These are phyloP conservation scores for Pammene aurita DNA, from an alignment of 2,888 invertebrate species.

Conservation along the genomic window DNA sequence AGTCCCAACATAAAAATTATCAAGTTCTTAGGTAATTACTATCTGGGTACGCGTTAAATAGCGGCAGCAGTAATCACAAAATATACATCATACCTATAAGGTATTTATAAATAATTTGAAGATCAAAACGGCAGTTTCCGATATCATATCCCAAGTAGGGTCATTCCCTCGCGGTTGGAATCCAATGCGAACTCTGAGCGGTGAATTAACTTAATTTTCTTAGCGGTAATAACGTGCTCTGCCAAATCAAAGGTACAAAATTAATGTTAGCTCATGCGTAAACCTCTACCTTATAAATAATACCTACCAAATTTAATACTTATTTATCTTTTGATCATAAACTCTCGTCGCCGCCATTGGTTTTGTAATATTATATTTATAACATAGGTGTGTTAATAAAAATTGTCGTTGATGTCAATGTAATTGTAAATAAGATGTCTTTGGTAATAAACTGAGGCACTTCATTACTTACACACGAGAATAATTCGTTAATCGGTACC, in stretches of 20 bases:
- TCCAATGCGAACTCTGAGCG: conserved; percentile 25
- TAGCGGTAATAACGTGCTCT: conserved; percentile 35
- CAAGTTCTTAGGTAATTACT: too few species aligned
- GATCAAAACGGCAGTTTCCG: conserved; percentile 28
- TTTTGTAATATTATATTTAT: conserved; percentile 1
- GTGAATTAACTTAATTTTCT: conserved; percentile 40
- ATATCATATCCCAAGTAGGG: conserved; percentile 23
- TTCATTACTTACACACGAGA: background rate
- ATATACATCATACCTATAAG: too few species aligned
- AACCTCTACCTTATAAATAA: conserved; percentile 26
- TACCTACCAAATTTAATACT: conserved; percentile 20
- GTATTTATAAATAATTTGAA: conserved; percentile 5
- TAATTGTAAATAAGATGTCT: background rate
- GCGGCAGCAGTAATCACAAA: too few species aligned
- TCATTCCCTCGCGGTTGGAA: conserved; percentile 35
- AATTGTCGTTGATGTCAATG: background rate
- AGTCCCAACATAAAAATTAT: too few species aligned
- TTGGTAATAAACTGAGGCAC: background rate
- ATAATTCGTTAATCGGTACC: too few species aligned
- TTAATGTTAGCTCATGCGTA: conserved; percentile 39
- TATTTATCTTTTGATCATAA: conserved; percentile 37
- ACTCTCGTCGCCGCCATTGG: conserved; percentile 16
- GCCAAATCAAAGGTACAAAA: conserved; percentile 40
- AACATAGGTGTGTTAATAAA: background rate
- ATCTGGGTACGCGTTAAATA: too few species aligned